A percentile compares a stretch with the other conserved stretches of the same genome.
Conservation (phyloP, 1,140 invertebrate genomes). For the Drosophila ficusphila region DNA sequence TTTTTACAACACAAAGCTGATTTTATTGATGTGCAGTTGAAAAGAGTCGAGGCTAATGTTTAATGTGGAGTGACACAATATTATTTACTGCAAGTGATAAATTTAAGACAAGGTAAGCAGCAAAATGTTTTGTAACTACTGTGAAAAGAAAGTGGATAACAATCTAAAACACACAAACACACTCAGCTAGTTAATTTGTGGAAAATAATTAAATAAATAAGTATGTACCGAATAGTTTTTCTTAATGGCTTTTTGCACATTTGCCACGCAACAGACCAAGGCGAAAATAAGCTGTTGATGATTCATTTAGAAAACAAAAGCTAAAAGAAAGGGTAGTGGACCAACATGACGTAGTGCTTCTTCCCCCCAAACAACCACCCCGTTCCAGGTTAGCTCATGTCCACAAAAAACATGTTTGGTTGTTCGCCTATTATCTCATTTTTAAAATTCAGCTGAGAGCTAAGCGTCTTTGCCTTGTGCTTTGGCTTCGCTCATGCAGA, state of each 20-base stretch:
- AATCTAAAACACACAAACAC: conserved; percentile 4
- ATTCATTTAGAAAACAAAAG: conserved; percentile 34
- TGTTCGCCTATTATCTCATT: conserved; percentile 42
- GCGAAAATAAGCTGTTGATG: conserved; percentile 22
- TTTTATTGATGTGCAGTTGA: conserved; percentile 20
- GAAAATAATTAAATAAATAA: conserved; percentile 41
- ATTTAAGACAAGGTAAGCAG: conserved; percentile 1
- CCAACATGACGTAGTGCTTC: conserved; percentile 9
- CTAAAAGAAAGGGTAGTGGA: conserved; percentile 13
- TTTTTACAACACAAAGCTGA: conserved; percentile 26
- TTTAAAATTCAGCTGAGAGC: conserved; percentile 7
- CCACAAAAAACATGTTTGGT: conserved; percentile 41
- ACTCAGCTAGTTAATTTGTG: conserved; percentile 11
- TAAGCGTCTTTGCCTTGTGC: conserved; percentile 1
- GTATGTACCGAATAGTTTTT: neutral
- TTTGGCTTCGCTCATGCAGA: neutral
- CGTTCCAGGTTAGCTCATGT: conserved; percentile 2
- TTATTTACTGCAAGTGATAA: neutral
- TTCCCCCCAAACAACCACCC: conserved; percentile 11
- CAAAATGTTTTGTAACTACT: neutral
- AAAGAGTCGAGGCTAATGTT: neutral
- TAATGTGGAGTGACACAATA: conserved; percentile 15
- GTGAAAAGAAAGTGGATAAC: conserved; percentile 36
- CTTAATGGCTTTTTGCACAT: neutral
- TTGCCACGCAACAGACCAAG: conserved; percentile 17